Base-by-base conservation (phyloP, 2,113 vertebrate species). In the Crotalus horridus region DNA sequence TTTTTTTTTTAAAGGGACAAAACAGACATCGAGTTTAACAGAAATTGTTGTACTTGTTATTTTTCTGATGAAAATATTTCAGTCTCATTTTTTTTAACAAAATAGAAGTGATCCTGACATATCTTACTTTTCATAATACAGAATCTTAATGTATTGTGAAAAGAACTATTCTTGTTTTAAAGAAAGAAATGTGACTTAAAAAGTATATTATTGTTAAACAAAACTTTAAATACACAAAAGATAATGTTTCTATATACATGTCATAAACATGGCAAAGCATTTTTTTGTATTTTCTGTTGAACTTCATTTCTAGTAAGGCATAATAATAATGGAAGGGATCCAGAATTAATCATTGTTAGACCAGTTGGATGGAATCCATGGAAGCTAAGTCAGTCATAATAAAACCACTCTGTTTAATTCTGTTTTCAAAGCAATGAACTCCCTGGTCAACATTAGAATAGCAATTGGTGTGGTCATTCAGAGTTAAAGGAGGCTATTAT, bases 21-120 rank as follows among this genome's bases (percentile, higher is more conserved):
- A 88, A 48, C 69, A 94, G 89, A 89, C 85, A 91, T 58, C 17
- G 23, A 3, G 23, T 90, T 93, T 93, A 46, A 29, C 43, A 95
- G 90, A 15, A 94, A 46, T 46, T 46, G 17, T 90, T 91, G 0
- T 29, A 93, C 7, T 90, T 43, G 29, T 61, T 15, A n/a, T 54
- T 86, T 15, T 24, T 23, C 90, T 87, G 46, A 64, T 23, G 17
- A 64, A 20, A 39, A 94, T 89, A 91, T 90, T 48, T 6, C 4
- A 90, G 0, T 39, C 33, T 92, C 17, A 55, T 93, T 93, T 93
- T 46, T 90, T 53, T 74, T 55, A 81, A 74, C 29, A 81, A 33
- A 90, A 85, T 56, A 9, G 26, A 54, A 56, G 88, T 89, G 29
- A 58, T 55, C 51, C 56, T 95, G 61, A 33, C 43, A 4, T 39